A percentile compares a stretch with the other conserved stretches of the same genome.
These are phyloP conservation scores for Tychaedon coryphoeus DNA, from an alignment of 2,113 vertebrate genomes.

Conservation along the genomic window DNA sequence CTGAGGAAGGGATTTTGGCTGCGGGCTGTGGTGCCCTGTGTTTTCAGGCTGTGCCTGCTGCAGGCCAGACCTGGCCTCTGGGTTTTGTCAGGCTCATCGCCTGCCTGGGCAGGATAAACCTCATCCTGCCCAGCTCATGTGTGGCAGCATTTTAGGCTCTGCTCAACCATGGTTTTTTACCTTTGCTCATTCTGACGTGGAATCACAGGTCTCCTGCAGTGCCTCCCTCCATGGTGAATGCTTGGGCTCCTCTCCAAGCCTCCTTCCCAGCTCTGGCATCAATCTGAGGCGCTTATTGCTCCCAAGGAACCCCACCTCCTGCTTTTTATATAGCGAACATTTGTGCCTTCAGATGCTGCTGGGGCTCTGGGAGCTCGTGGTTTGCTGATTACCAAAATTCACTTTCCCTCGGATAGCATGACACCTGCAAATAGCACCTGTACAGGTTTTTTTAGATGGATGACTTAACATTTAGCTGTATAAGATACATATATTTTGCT, in stretches of 20 bases:
- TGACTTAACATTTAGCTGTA: not conserved
- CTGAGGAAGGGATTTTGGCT: not conserved
- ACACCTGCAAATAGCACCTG: not conserved
- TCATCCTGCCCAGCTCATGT: not conserved
- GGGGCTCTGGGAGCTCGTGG: not conserved
- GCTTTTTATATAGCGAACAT: not conserved
- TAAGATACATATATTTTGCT: not conserved
- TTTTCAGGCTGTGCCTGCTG: not conserved
- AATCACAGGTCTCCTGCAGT: not conserved
- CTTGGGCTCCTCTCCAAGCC: not conserved
- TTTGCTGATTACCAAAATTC: not conserved
- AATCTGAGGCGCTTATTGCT: not conserved
- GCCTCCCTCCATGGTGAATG: not conserved
- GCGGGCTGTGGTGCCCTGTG: fast-evolving
- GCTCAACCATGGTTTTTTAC: not conserved
- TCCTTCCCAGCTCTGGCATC: not conserved
- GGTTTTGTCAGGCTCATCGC: not conserved
- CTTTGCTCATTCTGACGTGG: not conserved
- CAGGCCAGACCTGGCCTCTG: not conserved
- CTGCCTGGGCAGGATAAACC: not conserved
- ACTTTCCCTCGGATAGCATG: not conserved
- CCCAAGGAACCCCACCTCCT: not conserved
- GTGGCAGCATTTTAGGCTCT: not conserved
- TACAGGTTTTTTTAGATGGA: not conserved
- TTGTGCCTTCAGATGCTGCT: not conserved